Base-by-base conservation (phyloP, 37 sponge, comb jelly and placozoan species). In the Theonella swinhoei region DNA sequence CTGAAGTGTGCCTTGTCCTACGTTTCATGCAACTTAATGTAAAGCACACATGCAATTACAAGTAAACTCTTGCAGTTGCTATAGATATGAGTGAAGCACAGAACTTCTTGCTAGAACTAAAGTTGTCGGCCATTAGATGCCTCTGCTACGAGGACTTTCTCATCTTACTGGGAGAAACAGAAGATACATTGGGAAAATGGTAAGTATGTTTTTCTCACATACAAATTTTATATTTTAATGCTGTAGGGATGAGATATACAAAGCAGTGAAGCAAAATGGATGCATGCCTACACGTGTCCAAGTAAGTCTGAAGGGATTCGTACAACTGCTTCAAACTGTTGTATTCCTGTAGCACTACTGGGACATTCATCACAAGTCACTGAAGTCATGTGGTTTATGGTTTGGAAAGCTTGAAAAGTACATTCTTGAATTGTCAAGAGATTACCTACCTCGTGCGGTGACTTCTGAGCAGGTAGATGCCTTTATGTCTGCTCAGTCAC, bases 61-160 rank as follows among this genome's bases (percentile, higher is more conserved):
- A n/a, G n/a, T n/a, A n/a, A n/a, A n/a, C n/a, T n/a, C n/a, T n/a
- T 71, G 9, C 38, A 85, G 86, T 81, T 70, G 79, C 91, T 74
- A 54, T 91, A 36, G 91, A 91, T 62, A 82, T 91, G 87, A 91
- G 87, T 47, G 32, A 19, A 36, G 91, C 87, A 28, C 91, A 91
- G 80, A 91, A 82, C 74, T 39, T 83, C 33, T 5, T 86, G 24
- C 43, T 91, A 66, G 87, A 91, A 68, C 63, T 91, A 11, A 91
- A 91, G 64, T 61, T 91, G 26, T 74, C 87, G 28, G 91, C 82
- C n/a, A 91, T 91, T 54, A 42, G 24, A 33, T 9, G 58, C 14
- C 72, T 86, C 26, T 0, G 36, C 19, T 39, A 86, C 36, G 29
- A 38, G 0, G 87, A 86, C 24, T 91, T 86, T 73, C 75, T 86